Conservation (phyloP, 92 coral and sea anemone species). For the Paramuricea clavata region DNA sequence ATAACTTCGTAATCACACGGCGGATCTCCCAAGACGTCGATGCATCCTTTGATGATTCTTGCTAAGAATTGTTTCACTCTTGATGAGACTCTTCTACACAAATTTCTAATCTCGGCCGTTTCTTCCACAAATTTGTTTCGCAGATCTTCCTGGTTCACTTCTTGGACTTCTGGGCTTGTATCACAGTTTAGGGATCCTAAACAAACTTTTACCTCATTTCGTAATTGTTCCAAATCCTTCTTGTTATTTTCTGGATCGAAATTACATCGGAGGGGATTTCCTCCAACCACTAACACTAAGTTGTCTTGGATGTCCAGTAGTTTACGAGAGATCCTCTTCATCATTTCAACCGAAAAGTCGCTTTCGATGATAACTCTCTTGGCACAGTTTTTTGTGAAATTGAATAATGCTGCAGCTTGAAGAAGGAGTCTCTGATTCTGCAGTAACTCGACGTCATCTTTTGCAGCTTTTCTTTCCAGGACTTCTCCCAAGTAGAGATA, state of each 20-base stretch:
- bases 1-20: too few species aligned
- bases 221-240: neutral
- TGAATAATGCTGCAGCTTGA: conserved; percentile 31
- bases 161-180: too few species aligned
- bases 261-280: neutral
- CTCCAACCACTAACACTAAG: neutral
- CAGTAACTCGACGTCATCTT: neutral
- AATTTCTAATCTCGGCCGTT: neutral
- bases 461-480: neutral
- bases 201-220: neutral
- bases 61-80: neutral
- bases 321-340: neutral
- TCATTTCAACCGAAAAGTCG: neutral
- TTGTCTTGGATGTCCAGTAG: neutral
- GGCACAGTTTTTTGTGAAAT: neutral
- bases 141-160: neutral
- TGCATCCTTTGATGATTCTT: conserved; percentile 17
- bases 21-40: conserved; percentile 8
- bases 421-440: conserved; percentile 8
- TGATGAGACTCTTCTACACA: neutral
- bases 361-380: neutral
- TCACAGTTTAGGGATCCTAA: neutral
- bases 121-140: conserved; percentile 15
- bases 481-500: conserved; percentile 25
- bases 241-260: conserved; percentile 4